phyloP scores from a whole-genome alignment of 2,113 vertebrate genomes.

The Chloropsis cyanopogon region DNA sequence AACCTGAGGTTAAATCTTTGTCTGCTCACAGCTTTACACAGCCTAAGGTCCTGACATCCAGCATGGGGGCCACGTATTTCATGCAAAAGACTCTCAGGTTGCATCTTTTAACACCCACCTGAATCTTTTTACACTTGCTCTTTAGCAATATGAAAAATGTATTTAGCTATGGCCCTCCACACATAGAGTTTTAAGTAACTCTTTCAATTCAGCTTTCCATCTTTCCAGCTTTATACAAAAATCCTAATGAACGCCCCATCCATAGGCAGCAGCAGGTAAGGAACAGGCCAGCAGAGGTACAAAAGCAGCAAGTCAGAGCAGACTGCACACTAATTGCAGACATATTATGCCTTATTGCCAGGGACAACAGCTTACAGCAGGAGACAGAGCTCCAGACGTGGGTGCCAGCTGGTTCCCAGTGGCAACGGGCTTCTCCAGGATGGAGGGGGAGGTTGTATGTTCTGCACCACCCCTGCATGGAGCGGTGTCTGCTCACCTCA shows the following conservation, averaged over 20 bases:
- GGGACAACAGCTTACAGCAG: slow-evolving; percentile 51
- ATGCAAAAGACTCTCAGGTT: not conserved
- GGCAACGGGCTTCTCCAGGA: slow-evolving; percentile 47
- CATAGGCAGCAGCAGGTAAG: not conserved
- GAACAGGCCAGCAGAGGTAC: not conserved
- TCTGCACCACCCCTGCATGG: not conserved
- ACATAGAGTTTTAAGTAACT: not conserved
- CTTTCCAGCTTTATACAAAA: not conserved
- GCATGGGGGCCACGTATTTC: not conserved
- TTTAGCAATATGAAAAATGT: not conserved
- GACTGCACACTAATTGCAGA: slow-evolving; percentile 31
- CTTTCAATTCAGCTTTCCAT: not conserved
- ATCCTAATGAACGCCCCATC: not conserved
- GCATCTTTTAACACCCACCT: not conserved
- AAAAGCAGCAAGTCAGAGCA: slow-evolving; percentile 37
- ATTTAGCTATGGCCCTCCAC: not conserved
- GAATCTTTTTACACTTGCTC: not conserved
- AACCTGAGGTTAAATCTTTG: not conserved
- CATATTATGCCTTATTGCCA: slow-evolving; percentile 49
- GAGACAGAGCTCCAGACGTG: slow-evolving; percentile 47
- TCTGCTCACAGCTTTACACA: not conserved
- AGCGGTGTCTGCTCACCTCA: slow-evolving; percentile 49
- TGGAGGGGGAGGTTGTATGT: slow-evolving; percentile 27
- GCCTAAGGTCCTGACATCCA: not conserved
- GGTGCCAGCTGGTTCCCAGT: slow-evolving; percentile 55